Percentiles rank a stretch among this genome's conserved stretches.
Conservation (phyloP, 2,888 invertebrate species). For the Drosophila recens region DNA sequence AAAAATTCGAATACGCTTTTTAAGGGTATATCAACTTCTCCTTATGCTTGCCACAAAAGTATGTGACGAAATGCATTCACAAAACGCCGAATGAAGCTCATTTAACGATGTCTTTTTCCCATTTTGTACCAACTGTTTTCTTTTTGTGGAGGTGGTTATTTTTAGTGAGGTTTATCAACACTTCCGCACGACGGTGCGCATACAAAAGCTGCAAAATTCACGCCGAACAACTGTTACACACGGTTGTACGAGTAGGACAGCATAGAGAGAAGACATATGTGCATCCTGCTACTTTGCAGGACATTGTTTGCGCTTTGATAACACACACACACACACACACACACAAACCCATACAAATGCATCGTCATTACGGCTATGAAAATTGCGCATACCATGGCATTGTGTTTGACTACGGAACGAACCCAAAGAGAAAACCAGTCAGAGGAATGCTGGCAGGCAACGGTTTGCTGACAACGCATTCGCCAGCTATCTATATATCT, state of each 20-base stretch:
- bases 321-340: conserved; percentile 42
- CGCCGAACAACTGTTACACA: conserved; percentile 51
- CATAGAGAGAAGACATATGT: conserved; percentile 60
- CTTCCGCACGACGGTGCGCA: conserved; percentile 77
- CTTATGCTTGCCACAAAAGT: conserved; percentile 28
- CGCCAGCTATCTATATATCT: conserved; percentile 27
- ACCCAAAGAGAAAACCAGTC: conserved; percentile 16
- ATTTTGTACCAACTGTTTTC: not conserved
- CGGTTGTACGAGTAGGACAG: conserved; percentile 13
- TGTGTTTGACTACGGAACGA: conserved; percentile 65
- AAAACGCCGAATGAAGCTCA: conserved; percentile 52
- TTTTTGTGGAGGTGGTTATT: conserved; percentile 1
- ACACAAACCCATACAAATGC: conserved; percentile 35
- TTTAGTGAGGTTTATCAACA: conserved; percentile 70
- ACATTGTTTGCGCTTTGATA: conserved; percentile 80
- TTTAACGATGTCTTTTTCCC: conserved; percentile 27
- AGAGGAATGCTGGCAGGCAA: conserved; percentile 36
- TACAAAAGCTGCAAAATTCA: conserved; percentile 73
- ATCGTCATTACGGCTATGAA: conserved; percentile 74
- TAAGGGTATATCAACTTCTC: not conserved
- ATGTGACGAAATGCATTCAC: conserved; percentile 30
- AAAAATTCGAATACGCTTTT: not conserved
- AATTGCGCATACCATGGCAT: conserved; percentile 75
- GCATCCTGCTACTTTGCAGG: conserved; percentile 80
- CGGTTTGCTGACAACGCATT: conserved; percentile 72